phyloP scores from a whole-genome alignment of 2,113 vertebrate species.

The Delphinapterus leucas region DNA sequence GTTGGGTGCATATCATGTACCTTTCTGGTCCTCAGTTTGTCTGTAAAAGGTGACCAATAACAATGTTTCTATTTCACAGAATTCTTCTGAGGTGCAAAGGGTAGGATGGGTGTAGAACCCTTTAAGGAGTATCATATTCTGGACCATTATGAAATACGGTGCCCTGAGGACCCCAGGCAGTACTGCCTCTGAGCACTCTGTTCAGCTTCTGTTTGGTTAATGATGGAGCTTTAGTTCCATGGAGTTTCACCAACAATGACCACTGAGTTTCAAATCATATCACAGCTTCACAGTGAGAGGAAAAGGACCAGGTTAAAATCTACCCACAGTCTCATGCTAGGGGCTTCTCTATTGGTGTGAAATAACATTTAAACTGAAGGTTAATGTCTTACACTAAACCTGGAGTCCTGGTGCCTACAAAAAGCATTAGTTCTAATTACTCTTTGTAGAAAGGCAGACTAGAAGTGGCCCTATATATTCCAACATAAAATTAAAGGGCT shows the following conservation, averaged over 20 bases:
- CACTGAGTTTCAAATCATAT: constrained; percentile 46
- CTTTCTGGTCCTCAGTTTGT: neutral
- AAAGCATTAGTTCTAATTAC: neutral
- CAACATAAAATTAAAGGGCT: constrained; percentile 49
- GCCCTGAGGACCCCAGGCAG: neutral
- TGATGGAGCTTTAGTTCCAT: constrained; percentile 25
- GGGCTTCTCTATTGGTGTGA: constrained; percentile 15
- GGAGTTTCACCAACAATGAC: constrained; percentile 47
- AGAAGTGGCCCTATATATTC: constrained; percentile 54
- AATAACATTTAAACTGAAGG: constrained; percentile 48
- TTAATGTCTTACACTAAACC: constrained; percentile 13
- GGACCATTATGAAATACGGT: neutral
- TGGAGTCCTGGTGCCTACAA: neutral
- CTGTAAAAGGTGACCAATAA: neutral
- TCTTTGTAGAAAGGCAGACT: neutral
- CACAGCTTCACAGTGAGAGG: constrained; percentile 12
- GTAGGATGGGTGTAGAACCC: neutral
- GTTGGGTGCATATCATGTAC: neutral
- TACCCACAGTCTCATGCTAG: neutral
- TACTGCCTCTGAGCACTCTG: neutral
- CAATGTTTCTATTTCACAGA: neutral
- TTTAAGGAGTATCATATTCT: neutral
- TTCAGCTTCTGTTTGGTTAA: constrained; percentile 2
- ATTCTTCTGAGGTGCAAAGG: neutral
- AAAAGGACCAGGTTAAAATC: constrained; percentile 31